phyloP scores from a whole-genome alignment of 2,888 invertebrate genomes.

The Apeira syringaria region DNA sequence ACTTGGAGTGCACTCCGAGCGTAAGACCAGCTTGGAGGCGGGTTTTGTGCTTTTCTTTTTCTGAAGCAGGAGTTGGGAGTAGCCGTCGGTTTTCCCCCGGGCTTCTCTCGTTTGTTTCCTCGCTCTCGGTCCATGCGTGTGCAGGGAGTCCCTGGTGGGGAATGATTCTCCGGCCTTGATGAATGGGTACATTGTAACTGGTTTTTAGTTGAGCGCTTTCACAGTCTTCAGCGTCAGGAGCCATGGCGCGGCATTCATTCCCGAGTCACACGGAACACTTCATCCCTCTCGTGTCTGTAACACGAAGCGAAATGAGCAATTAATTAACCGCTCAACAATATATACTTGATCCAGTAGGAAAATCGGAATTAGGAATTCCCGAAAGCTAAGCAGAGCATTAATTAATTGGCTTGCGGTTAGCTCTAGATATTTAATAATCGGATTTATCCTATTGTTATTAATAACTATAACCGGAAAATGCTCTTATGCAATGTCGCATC shows the following conservation, averaged over 20 bases:
- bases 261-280: slow-evolving; percentile 20
- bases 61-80: slow-evolving; percentile 39
- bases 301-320: slow-evolving; percentile 3
- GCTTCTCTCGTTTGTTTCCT: slow-evolving; percentile 45
- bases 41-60: slow-evolving; percentile 38
- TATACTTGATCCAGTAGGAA: slow-evolving; percentile 23
- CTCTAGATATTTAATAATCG: slow-evolving; percentile 19
- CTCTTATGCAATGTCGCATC: slow-evolving; percentile 26
- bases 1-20: slow-evolving; percentile 49
- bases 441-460: slow-evolving; percentile 17
- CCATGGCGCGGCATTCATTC: slow-evolving; percentile 41
- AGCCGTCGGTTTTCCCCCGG: slow-evolving; percentile 61
- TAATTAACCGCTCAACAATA: slow-evolving; percentile 4
- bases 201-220: slow-evolving; percentile 50
- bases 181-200: slow-evolving; percentile 39
- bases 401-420: slow-evolving; percentile 31
- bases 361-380: slow-evolving; percentile 27
- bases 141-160: slow-evolving; percentile 49
- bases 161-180: slow-evolving; percentile 50
- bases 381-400: slow-evolving; percentile 20
- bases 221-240: slow-evolving; percentile 54
- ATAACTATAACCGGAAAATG: slow-evolving; percentile 24
- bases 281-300: slow-evolving; percentile 26
- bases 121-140: slow-evolving; percentile 63
- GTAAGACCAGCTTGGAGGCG: slow-evolving; percentile 61